phyloP scores from a whole-genome alignment of 2,888 invertebrate species.

The Pardosa pseudoannulata region DNA sequence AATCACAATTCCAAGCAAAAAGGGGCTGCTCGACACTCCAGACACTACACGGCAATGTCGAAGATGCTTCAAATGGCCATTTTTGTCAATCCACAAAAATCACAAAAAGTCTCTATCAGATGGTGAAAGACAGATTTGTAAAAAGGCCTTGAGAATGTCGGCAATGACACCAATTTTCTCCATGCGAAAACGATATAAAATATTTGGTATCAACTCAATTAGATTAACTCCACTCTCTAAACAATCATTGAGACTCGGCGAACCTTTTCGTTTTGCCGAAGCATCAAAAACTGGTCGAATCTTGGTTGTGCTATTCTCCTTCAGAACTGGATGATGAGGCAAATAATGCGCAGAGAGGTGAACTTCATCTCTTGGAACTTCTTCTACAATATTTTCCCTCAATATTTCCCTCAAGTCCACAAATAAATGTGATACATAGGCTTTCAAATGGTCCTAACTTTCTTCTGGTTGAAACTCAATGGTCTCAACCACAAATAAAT shows the following conservation, averaged over 20 bases:
- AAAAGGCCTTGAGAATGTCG: background rate
- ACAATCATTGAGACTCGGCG: background rate
- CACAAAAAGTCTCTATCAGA: background rate
- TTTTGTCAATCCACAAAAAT: no score
- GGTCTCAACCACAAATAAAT: no score
- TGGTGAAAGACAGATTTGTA: background rate
- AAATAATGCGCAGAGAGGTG: background rate
- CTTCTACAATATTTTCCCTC: background rate
- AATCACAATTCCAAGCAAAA: no score
- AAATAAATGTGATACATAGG: no score
- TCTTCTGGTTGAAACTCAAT: background rate
- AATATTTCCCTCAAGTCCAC: background rate
- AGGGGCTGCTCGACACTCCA: no score
- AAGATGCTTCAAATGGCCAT: constrained; percentile 2
- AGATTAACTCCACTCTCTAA: no score
- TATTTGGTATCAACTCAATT: background rate
- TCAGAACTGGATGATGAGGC: background rate
- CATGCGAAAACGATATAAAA: background rate
- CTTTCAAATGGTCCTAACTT: background rate
- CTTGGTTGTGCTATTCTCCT: background rate
- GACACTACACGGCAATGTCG: constrained; percentile 1
- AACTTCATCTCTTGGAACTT: background rate
- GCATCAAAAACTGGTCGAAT: background rate
- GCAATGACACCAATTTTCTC: background rate
- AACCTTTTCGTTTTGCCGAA: background rate